These are phyloP conservation scores for Pithys albifrons DNA, from an alignment of 2,113 vertebrate genomes.

Conservation along the genomic window DNA sequence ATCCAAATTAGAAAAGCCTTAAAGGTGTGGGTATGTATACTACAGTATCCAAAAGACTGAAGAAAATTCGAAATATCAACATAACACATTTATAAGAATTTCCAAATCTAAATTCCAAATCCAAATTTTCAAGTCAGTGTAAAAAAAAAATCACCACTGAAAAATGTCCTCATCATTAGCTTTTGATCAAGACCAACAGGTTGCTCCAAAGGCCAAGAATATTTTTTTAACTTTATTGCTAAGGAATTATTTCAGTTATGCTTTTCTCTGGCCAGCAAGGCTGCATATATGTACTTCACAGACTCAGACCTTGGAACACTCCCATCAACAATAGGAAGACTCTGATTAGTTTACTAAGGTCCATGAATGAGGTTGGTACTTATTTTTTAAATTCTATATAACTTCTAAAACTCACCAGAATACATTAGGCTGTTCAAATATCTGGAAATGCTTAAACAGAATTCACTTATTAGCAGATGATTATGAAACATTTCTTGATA, in stretches of 20 bases:
- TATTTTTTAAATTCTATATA: not conserved
- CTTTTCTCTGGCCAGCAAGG: not conserved
- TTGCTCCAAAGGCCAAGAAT: not conserved
- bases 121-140: not conserved
- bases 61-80: not conserved
- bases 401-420: not conserved
- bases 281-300: not conserved
- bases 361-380: not conserved
- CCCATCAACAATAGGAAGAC: not conserved
- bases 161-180: not conserved
- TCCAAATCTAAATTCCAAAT: too few relatives aligned
- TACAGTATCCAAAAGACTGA: not conserved
- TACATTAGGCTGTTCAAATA: not conserved
- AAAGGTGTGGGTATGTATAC: not conserved
- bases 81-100: not conserved
- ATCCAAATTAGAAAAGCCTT: not conserved
- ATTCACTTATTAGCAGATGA: not conserved
- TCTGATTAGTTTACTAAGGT: not conserved
- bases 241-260: not conserved
- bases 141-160: not conserved
- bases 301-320: not conserved
- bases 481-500: not conserved
- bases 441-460: not conserved
- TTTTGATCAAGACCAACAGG: not conserved
- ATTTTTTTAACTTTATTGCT: not conserved